phyloP scores from a whole-genome alignment of 2,888 invertebrate species.

The Drosophila testacea region DNA sequence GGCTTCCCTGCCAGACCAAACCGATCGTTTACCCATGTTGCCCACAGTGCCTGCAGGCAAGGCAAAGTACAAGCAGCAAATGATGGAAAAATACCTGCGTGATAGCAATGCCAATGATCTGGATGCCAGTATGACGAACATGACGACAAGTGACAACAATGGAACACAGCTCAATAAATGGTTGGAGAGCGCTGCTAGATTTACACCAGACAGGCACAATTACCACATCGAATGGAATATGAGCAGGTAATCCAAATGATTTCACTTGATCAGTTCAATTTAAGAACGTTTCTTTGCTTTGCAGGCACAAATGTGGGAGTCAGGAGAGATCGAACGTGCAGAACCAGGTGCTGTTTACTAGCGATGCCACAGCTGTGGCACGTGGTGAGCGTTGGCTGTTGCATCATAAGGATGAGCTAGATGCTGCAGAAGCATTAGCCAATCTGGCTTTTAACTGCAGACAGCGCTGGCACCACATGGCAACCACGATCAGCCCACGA shows the following conservation, averaged over 20 bases:
- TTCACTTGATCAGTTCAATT: background rate
- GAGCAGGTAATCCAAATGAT: constrained; percentile 67
- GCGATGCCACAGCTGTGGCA: constrained; percentile 52
- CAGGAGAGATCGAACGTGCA: constrained; percentile 50
- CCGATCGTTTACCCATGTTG: constrained; percentile 53
- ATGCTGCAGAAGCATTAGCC: constrained; percentile 91
- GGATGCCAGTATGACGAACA: constrained; percentile 1
- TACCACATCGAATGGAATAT: constrained; percentile 89
- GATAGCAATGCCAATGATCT: constrained; percentile 74
- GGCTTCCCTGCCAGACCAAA: constrained; percentile 10
- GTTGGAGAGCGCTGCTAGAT: constrained; percentile 91
- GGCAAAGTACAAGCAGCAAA: constrained; percentile 87
- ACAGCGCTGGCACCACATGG: constrained; percentile 79
- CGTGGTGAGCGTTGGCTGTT: constrained; percentile 68
- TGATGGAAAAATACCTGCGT: constrained; percentile 87
- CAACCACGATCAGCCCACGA: constrained; percentile 63
- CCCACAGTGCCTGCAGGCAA: constrained; percentile 58
- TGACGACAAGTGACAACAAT: constrained; percentile 10
- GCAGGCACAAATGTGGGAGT: constrained; percentile 74
- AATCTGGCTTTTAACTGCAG: constrained; percentile 87
- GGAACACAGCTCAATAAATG: constrained; percentile 90
- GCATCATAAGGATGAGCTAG: constrained; percentile 90
- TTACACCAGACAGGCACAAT: constrained; percentile 90
- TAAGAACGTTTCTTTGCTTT: background rate
- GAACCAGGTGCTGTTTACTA: constrained; percentile 57